Conservation (phyloP, 1,140 invertebrate genomes). For the Carposina sasakii region DNA sequence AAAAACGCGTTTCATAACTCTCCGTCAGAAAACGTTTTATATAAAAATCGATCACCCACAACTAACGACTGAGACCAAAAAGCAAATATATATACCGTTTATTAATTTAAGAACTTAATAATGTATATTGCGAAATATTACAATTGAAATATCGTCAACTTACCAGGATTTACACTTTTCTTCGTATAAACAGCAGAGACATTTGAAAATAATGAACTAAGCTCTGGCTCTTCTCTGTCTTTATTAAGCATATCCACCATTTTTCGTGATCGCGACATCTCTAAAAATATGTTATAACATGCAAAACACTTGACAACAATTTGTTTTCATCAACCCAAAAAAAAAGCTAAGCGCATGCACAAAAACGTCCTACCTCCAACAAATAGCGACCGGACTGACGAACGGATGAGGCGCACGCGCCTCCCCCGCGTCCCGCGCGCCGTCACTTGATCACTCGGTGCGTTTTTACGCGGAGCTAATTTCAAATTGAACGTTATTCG, state of each 20-base stretch:
- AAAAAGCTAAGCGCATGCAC: background rate
- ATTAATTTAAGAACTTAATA: background rate
- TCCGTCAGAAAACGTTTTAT: background rate
- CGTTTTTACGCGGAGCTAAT: constrained; percentile 7
- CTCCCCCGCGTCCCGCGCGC: constrained; percentile 9
- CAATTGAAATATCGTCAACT: background rate
- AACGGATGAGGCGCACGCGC: constrained; percentile 14
- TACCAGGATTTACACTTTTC: background rate
- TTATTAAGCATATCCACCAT: background rate
- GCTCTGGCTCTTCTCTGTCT: background rate
- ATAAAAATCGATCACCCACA: background rate
- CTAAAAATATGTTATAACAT: background rate
- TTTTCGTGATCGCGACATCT: constrained; percentile 6
- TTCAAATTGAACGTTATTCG: constrained; percentile 7
- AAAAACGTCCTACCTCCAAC: constrained; percentile 2
- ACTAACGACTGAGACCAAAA: background rate
- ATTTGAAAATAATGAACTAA: too few relatives aligned
- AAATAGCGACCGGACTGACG: constrained; percentile 12
- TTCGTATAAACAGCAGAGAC: background rate
- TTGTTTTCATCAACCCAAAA: background rate
- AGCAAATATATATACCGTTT: background rate
- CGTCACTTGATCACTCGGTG: constrained; percentile 6
- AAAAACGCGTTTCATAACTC: background rate
- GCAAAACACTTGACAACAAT: background rate
- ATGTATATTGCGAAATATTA: background rate